phyloP scores from a whole-genome alignment of 2,113 vertebrate genomes.

The Callionymus lyra region DNA sequence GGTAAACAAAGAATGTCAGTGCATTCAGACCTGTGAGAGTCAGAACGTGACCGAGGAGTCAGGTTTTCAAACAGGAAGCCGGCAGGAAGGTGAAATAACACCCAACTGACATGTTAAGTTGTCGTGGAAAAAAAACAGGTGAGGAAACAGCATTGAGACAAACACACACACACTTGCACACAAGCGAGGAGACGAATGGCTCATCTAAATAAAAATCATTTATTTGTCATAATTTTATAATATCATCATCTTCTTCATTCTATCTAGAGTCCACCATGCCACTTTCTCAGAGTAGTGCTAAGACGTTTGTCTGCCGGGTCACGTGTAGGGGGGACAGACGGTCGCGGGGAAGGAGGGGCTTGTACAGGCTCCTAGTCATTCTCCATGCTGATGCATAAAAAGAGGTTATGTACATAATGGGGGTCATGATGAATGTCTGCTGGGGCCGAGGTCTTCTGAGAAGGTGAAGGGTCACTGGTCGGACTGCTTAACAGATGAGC shows the following conservation, averaged over 20 bases:
- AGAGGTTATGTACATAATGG: conserved; percentile 29
- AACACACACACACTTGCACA: conserved; percentile 10
- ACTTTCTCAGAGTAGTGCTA: conserved; percentile 60
- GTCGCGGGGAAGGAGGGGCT: background rate
- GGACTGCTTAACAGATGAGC: conserved; percentile 43
- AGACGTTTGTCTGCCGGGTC: conserved; percentile 49
- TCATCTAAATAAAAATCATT: conserved; percentile 76
- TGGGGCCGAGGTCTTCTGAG: conserved; percentile 14
- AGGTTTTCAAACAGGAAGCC: conserved; percentile 50
- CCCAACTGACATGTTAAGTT: no score
- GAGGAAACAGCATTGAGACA: conserved; percentile 1
- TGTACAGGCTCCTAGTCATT: conserved; percentile 56
- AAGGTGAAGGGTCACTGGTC: conserved; percentile 44
- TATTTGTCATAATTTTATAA: conserved; percentile 72
- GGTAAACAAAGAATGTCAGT: no score
- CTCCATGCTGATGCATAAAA: conserved; percentile 64
- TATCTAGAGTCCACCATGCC: conserved; percentile 72
- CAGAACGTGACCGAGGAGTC: conserved; percentile 39
- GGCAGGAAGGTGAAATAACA: conserved; percentile 30
- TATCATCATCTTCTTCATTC: conserved; percentile 53
- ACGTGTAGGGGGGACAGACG: conserved; percentile 1
- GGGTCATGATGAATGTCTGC: conserved; percentile 26
- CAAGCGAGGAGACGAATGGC: conserved; percentile 1
- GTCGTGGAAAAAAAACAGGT: no score
- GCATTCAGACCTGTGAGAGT: background rate